These are phyloP conservation scores for Sinonovacula constricta DNA, from an alignment of 1,140 invertebrate species.

Conservation along the genomic window DNA sequence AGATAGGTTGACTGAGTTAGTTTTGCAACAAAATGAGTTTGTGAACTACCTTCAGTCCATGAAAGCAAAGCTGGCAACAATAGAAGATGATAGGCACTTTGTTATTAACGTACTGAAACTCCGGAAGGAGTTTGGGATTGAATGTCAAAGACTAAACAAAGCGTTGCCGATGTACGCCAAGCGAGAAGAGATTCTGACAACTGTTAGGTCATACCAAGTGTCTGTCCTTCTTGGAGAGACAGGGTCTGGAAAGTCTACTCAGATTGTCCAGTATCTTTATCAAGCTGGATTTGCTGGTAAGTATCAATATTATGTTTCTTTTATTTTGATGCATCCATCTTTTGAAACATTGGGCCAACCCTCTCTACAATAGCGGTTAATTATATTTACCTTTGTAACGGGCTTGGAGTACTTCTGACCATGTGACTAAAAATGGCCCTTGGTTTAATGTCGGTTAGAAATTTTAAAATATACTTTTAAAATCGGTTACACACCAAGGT, in stretches of 20 bases:
- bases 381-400: too few relatives aligned
- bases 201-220: constrained; percentile 66
- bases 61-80: constrained; percentile 33
- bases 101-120: constrained; percentile 53
- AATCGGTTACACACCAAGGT: too few relatives aligned
- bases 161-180: constrained; percentile 73
- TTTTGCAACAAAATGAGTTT: constrained; percentile 62
- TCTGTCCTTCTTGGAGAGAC: constrained; percentile 95
- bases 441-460: too few relatives aligned
- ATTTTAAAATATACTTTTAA: too few relatives aligned
- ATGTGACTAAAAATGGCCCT: too few relatives aligned
- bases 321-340: too few relatives aligned
- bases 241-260: constrained; percentile 89
- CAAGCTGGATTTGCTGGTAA: constrained; percentile 75
- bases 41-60: constrained; percentile 31
- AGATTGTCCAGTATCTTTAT: constrained; percentile 73
- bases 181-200: constrained; percentile 66
- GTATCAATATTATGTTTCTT: too few relatives aligned
- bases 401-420: too few relatives aligned
- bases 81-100: constrained; percentile 22
- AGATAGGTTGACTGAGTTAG: constrained; percentile 63
- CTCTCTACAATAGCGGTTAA: too few relatives aligned
- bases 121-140: constrained; percentile 60
- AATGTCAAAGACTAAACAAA: constrained; percentile 59
- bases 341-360: too few relatives aligned